Conservation (phyloP, 2,888 invertebrate species). For the Sipha maydis region DNA sequence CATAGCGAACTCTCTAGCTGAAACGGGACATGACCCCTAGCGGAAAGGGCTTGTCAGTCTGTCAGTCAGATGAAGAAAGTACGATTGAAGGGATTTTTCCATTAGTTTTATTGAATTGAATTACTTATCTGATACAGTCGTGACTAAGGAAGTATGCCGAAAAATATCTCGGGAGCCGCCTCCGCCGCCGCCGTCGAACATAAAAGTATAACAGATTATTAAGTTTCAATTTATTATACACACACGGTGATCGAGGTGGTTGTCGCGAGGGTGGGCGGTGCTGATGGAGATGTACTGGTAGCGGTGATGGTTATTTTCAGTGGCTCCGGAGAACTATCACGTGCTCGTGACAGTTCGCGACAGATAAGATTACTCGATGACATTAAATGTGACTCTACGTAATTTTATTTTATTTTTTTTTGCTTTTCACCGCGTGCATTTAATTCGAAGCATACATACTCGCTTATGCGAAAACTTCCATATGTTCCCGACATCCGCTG, state of each 20-base stretch:
- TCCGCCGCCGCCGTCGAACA: neutral
- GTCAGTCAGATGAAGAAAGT: slow-evolving; percentile 10
- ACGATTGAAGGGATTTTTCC: slow-evolving; percentile 34
- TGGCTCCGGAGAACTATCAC: neutral
- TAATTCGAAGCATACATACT: neutral
- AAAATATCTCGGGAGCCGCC: slow-evolving; percentile 30
- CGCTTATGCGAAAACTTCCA: slow-evolving; percentile 1
- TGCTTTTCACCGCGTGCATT: neutral
- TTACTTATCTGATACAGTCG: slow-evolving; percentile 29
- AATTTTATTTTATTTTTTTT: slow-evolving; percentile 1
- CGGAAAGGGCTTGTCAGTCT: slow-evolving; percentile 21
- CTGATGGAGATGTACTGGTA: neutral
- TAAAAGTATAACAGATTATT: slow-evolving; percentile 36
- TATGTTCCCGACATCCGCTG: neutral
- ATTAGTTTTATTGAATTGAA: slow-evolving; percentile 58
- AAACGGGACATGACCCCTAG: slow-evolving; percentile 21
- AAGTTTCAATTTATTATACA: slow-evolving; percentile 50
- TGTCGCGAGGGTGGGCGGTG: too few relatives aligned
- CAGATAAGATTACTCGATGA: slow-evolving; percentile 27
- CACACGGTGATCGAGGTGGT: too few relatives aligned
- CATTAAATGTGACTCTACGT: neutral
- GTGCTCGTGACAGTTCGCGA: slow-evolving; percentile 39
- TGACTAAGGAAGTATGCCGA: neutral
- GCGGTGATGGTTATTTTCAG: neutral
- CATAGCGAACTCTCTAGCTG: neutral